Evolutionary conservation across 2,113 vertebrate genomes (phyloP), one percentile per base, ranked within the genome.

Genomic region (Pongo abelii): DNA sequence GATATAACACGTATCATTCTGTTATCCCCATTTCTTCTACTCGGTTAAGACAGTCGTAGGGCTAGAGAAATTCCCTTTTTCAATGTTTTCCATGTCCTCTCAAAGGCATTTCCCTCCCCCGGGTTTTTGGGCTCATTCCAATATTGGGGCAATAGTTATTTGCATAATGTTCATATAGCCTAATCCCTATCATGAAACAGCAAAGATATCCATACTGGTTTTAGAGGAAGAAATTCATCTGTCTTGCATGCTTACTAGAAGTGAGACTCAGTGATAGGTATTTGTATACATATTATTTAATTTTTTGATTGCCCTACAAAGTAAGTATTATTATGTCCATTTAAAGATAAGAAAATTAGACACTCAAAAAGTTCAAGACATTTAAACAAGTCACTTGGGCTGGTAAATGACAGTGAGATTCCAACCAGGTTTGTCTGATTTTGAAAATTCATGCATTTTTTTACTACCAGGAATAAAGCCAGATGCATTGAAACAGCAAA

Each of bases 41-140:
- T 84, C 79, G 17, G 61, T 67, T 93, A 93, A 84, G 61, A 98
- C 12, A 57, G 64, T 64, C 72, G 27, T 40, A 87, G 18, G 69
- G 75, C 50, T 92, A 93, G 16, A 95, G 70, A 97, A 97, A 92
- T 81, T 87, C 50, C 89, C 70, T 89, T 84, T 89, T 80, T 61
- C 89, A 94, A 81, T 93, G 96, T 85, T 87, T 93, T 38, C 70
- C 35, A 40, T 59, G 80, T 90, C 84, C 50, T 96, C 69, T 90
- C 75, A 90, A 96, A 93, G 80, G 75, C 70, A 75, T 80, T 83
- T 94, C 69, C 52, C 75, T 86, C 40, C 22, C 38, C 30, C 20
- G 57, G 48, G 3, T 91, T 88, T 64, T 85, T 20, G 75, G 59
- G 67, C 14, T 84, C 48, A 74, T 93, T 35, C 9, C 27, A 94